Conservation (phyloP, 2,888 invertebrate genomes). For the Cerastoderma edule region DNA sequence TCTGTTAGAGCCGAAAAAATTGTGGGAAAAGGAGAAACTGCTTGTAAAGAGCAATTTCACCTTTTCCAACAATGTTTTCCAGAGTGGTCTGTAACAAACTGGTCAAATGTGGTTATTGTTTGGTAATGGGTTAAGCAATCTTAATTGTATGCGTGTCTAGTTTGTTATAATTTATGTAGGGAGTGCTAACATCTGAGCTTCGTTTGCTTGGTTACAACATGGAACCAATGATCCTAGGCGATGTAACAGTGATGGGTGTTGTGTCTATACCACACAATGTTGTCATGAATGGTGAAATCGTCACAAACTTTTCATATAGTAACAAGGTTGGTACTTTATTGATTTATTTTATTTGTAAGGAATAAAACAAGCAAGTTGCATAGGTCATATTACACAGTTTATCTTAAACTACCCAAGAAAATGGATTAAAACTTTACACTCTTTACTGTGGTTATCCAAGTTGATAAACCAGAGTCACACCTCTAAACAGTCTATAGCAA, state of each 20-base stretch:
- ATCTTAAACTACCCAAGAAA: too few species aligned
- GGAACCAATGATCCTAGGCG: slow-evolving; percentile 46
- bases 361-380: background rate
- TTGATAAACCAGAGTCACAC: too few species aligned
- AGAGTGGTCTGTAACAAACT: background rate
- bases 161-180: slow-evolving; percentile 29
- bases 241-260: slow-evolving; percentile 55
- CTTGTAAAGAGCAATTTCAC: slow-evolving; percentile 1
- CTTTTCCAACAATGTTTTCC: background rate
- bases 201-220: slow-evolving; percentile 33
- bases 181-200: slow-evolving; percentile 27
- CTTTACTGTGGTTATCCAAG: too few species aligned
- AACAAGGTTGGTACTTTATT: slow-evolving; percentile 31
- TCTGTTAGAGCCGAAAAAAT: too few species aligned
- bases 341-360: background rate
- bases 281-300: slow-evolving; percentile 52
- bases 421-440: too few species aligned
- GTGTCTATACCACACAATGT: slow-evolving; percentile 48
- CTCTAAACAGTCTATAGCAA: too few species aligned
- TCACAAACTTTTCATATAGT: slow-evolving; percentile 32
- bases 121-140: background rate
- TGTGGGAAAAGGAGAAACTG: slow-evolving; percentile 11
- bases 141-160: background rate
- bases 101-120: background rate
- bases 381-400: background rate